Conservation (phyloP, 2,888 invertebrate species). For the Rhabditoides inermis region DNA sequence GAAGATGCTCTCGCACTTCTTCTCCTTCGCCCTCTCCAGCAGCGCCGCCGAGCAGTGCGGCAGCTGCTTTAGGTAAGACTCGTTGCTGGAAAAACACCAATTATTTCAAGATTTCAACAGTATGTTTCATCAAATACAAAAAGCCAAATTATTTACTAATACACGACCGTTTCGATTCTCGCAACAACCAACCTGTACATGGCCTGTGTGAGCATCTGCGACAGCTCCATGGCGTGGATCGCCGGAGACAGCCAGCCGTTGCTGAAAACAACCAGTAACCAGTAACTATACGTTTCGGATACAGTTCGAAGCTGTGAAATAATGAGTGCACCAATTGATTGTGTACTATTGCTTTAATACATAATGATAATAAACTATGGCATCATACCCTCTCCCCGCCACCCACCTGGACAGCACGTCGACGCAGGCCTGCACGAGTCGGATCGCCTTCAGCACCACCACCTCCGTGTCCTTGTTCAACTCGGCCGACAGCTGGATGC, state of each 20-base stretch:
- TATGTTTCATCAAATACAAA: not conserved
- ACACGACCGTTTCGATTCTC: not conserved
- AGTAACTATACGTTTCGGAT: not conserved
- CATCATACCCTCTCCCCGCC: not conserved
- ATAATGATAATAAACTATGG: not conserved
- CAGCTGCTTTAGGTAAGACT: slow-evolving; percentile 88
- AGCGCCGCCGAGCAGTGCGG: slow-evolving; percentile 85
- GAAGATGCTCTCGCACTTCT: slow-evolving; percentile 79
- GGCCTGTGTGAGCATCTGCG: slow-evolving; percentile 98
- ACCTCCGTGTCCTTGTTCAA: slow-evolving; percentile 85
- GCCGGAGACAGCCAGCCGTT: slow-evolving; percentile 97
- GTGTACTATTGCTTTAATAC: no score
- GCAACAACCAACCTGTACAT: slow-evolving; percentile 66
- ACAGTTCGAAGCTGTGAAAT: not conserved
- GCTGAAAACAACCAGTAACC: slow-evolving; percentile 62
- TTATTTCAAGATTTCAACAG: not conserved
- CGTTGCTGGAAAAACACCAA: slow-evolving; percentile 66
- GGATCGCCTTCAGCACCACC: slow-evolving; percentile 64
- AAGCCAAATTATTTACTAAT: not conserved
- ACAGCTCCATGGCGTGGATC: slow-evolving; percentile 96
- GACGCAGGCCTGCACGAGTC: slow-evolving; percentile 71
- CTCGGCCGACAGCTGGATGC: slow-evolving; percentile 88
- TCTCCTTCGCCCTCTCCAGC: slow-evolving; percentile 80
- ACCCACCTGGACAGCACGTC: slow-evolving; percentile 68
- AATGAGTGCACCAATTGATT: not conserved